Conservation (phyloP, 2,797 vertebrate species). For the Octomys mimax region DNA sequence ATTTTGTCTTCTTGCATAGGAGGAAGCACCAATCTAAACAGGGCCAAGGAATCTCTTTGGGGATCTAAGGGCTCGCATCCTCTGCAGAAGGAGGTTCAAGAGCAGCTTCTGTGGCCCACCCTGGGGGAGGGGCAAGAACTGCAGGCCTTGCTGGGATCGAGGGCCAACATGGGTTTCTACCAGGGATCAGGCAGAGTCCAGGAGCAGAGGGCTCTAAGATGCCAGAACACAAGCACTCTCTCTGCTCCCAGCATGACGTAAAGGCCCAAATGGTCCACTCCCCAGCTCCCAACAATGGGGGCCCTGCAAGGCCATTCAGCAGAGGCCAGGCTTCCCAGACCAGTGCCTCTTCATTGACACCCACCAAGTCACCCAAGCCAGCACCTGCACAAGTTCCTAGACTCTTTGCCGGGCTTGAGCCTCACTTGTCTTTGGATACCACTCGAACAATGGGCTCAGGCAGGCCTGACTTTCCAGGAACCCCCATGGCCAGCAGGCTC, state of each 20-base stretch:
- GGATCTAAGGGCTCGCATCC: background rate
- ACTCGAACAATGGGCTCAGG: background rate
- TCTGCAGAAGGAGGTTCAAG: background rate
- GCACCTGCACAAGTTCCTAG: conserved; percentile 32
- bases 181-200: background rate
- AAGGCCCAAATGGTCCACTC: background rate
- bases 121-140: background rate
- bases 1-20: background rate
- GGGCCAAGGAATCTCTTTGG: background rate
- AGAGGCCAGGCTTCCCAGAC: background rate
- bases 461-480: conserved; percentile 40
- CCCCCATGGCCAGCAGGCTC: conserved; percentile 2
- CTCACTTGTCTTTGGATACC: background rate
- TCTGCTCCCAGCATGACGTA: background rate
- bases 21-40: background rate
- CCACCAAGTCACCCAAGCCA: background rate
- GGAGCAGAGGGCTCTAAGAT: background rate
- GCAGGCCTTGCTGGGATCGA: background rate
- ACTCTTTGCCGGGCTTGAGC: background rate
- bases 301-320: background rate
- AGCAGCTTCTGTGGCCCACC: background rate
- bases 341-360: background rate
- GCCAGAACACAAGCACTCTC: background rate
- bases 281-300: background rate
- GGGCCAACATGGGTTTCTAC: background rate